Percentiles rank a stretch among this genome's conserved stretches.
These are phyloP conservation scores for Drosophila biarmipes DNA, from an alignment of 1,140 invertebrate genomes.

Conservation along the genomic window DNA sequence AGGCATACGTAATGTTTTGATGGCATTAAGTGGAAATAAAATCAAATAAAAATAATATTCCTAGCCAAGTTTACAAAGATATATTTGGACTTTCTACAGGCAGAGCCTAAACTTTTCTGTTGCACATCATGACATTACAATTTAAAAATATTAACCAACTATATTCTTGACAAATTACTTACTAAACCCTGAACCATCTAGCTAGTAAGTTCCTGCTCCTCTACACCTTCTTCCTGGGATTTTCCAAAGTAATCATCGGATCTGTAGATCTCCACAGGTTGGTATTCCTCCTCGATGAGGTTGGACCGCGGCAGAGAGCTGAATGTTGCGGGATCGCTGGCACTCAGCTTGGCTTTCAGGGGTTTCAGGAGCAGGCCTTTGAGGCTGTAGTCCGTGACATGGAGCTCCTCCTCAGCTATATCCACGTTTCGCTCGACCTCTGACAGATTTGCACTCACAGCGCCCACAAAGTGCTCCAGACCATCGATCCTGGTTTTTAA, in stretches of 20 bases:
- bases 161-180: conserved; percentile 14
- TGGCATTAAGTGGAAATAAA: too few relatives aligned
- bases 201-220: background rate
- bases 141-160: background rate
- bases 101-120: background rate
- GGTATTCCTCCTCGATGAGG: conserved; percentile 62
- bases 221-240: background rate
- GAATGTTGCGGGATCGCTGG: conserved; percentile 20
- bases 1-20: too few relatives aligned
- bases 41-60: too few relatives aligned
- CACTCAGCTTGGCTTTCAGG: conserved; percentile 53
- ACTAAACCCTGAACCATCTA: conserved; percentile 4
- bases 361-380: conserved; percentile 77
- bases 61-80: background rate
- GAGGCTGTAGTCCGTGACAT: conserved; percentile 78
- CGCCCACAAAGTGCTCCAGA: conserved; percentile 67
- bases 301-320: conserved; percentile 32
- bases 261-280: conserved; percentile 63
- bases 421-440: conserved; percentile 70
- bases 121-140: background rate
- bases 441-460: conserved; percentile 64
- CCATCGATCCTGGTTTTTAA: conserved; percentile 66
- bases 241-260: conserved; percentile 66
- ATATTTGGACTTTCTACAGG: background rate
- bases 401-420: conserved; percentile 74